A percentile compares a stretch with the other conserved stretches of the same genome.
phyloP scores from a whole-genome alignment of 2,888 invertebrate genomes.

The Oligia latruncula region DNA sequence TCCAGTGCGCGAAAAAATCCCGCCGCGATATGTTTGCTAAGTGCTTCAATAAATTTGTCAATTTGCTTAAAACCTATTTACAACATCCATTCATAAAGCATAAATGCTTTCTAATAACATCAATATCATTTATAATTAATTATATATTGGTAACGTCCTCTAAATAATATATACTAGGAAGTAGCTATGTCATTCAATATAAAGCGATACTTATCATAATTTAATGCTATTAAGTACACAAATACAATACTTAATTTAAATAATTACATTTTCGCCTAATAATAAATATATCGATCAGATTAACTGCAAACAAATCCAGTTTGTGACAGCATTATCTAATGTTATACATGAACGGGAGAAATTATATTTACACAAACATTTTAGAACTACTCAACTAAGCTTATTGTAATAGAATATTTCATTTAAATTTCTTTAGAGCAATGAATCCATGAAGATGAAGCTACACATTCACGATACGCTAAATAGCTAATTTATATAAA shows the following conservation, averaged over 20 bases:
- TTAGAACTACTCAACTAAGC: conserved; percentile 10
- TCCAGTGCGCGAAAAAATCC: neutral
- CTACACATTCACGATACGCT: conserved; percentile 1
- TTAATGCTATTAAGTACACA: conserved; percentile 51
- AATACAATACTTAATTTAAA: conserved; percentile 31
- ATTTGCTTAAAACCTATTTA: conserved; percentile 33
- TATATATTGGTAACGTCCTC: conserved; percentile 44
- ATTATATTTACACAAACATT: conserved; percentile 18
- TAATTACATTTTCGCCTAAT: conserved; percentile 3
- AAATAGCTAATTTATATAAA: conserved; percentile 2
- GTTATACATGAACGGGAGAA: conserved; percentile 2
- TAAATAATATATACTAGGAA: conserved; percentile 26
- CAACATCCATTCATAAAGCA: conserved; percentile 36
- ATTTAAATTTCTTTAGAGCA: neutral
- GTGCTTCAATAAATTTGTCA: neutral
- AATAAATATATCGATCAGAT: conserved; percentile 6
- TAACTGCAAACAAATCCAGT: conserved; percentile 22
- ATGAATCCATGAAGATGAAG: neutral
- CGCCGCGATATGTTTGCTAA: neutral
- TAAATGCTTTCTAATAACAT: conserved; percentile 22
- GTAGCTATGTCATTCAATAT: conserved; percentile 29
- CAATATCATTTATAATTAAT: conserved; percentile 18
- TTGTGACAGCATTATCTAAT: conserved; percentile 8
- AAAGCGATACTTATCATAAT: conserved; percentile 23
- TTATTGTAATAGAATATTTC: conserved; percentile 11